A percentile compares a stretch with the other conserved stretches of the same genome.
phyloP scores from a whole-genome alignment of 2,113 vertebrate species.

The Muntiacus reevesi region DNA sequence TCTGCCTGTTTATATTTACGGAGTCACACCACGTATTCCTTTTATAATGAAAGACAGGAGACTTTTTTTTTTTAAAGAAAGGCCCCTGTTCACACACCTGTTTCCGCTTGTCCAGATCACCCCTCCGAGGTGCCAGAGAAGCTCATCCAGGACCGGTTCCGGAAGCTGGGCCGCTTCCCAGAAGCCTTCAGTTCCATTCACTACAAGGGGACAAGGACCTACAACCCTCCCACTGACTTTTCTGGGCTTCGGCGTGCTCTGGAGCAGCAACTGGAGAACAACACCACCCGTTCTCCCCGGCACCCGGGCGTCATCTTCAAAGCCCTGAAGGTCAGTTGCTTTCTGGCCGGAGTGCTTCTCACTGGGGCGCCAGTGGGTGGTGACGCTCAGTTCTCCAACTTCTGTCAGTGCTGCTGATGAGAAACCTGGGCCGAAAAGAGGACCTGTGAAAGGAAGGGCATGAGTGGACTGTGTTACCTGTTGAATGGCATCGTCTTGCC shows the following conservation, averaged over 20 bases:
- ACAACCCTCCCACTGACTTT: conserved; percentile 98
- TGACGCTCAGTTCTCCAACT: neutral
- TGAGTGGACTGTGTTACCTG: neutral
- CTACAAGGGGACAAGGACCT: conserved; percentile 96
- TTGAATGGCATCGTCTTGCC: neutral
- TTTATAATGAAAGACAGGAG: neutral
- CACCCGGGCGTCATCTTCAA: conserved; percentile 95
- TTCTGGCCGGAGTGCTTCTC: neutral
- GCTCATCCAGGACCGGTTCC: conserved; percentile 96
- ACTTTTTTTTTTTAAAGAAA: neutral
- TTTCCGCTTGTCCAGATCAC: conserved; percentile 82
- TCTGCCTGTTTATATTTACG: neutral
- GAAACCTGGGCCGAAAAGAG: neutral
- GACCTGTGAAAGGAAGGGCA: neutral
- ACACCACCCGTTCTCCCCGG: conserved; percentile 94
- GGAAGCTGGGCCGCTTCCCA: conserved; percentile 93
- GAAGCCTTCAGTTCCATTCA: conserved; percentile 99
- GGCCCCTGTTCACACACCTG: neutral
- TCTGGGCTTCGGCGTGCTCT: conserved; percentile 91
- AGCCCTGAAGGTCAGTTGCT: conserved; percentile 90
- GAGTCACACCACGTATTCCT: neutral
- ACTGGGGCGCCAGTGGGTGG: neutral
- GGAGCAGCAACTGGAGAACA: conserved; percentile 96
- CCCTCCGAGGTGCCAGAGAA: conserved; percentile 92
- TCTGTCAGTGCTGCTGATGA: neutral